Conservation (phyloP, 2,797 vertebrate species). For the Microctenopoma stevenorrisi region DNA sequence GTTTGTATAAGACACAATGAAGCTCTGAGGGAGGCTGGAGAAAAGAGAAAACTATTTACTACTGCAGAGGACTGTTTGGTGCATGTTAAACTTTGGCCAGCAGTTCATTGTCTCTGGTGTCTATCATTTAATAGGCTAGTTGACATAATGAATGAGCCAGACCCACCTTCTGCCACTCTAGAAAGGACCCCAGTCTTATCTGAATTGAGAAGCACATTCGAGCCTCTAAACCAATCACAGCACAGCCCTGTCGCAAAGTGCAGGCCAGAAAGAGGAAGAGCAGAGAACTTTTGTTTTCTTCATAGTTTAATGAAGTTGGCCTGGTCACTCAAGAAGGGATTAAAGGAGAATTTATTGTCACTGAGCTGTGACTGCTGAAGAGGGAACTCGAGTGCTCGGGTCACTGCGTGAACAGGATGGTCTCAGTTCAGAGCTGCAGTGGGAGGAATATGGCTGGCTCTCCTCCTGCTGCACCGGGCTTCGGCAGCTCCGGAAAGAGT, state of each 20-base stretch:
- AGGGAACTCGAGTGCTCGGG: slow-evolving; percentile 60
- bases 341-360: slow-evolving; percentile 75
- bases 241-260: slow-evolving; percentile 60
- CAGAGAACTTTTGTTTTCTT: slow-evolving; percentile 80
- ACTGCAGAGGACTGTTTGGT: slow-evolving; percentile 80
- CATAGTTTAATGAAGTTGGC: slow-evolving; percentile 86
- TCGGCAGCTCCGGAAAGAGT: slow-evolving; percentile 91
- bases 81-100: slow-evolving; percentile 86
- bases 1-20: slow-evolving; percentile 68
- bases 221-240: slow-evolving; percentile 79
- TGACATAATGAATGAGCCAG: slow-evolving; percentile 93
- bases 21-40: slow-evolving; percentile 57
- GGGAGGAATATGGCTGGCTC: slow-evolving; percentile 85
- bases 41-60: slow-evolving; percentile 84
- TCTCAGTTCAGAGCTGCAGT: slow-evolving; percentile 69
- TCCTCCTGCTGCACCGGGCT: slow-evolving; percentile 82
- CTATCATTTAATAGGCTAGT: slow-evolving; percentile 88
- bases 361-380: slow-evolving; percentile 69
- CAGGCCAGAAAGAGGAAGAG: slow-evolving; percentile 78
- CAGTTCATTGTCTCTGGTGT: slow-evolving; percentile 89
- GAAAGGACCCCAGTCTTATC: slow-evolving; percentile 83
- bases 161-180: slow-evolving; percentile 91
- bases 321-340: slow-evolving; percentile 77
- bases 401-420: slow-evolving; percentile 69
- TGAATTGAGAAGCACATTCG: slow-evolving; percentile 83